These are phyloP conservation scores for Drosophila willistoni DNA, from an alignment of 1,140 invertebrate genomes.

Conservation along the genomic window DNA sequence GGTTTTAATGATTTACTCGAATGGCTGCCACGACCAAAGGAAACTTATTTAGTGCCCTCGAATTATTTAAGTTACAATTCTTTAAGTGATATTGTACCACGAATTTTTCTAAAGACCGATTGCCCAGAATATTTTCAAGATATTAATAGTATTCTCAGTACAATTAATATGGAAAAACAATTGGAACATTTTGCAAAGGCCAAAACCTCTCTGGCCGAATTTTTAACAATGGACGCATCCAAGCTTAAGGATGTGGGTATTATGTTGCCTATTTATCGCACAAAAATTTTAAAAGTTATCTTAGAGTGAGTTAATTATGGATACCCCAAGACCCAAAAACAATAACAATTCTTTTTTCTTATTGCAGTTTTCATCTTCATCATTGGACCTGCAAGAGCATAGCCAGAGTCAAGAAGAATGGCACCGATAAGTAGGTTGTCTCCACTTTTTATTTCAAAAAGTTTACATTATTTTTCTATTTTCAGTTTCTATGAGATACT, in stretches of 20 bases:
- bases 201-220: slow-evolving; percentile 77
- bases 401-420: slow-evolving; percentile 58
- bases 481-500: slow-evolving; percentile 78
- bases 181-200: slow-evolving; percentile 80
- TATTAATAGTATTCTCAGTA: slow-evolving; percentile 77
- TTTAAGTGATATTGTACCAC: slow-evolving; percentile 72
- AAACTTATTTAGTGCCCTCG: slow-evolving; percentile 55
- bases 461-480: not conserved
- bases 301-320: slow-evolving; percentile 68
- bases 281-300: slow-evolving; percentile 82
- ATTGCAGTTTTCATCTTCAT: slow-evolving; percentile 72
- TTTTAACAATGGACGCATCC: slow-evolving; percentile 82
- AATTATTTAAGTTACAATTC: slow-evolving; percentile 60
- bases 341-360: not conserved
- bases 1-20: slow-evolving; percentile 82
- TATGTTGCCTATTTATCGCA: slow-evolving; percentile 81
- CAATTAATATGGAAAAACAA: slow-evolving; percentile 73
- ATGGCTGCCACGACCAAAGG: slow-evolving; percentile 74
- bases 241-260: slow-evolving; percentile 78
- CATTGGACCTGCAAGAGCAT: slow-evolving; percentile 74
- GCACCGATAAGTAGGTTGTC: slow-evolving; percentile 63
- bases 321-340: not conserved
- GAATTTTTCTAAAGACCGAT: slow-evolving; percentile 74
- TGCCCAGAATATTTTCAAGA: slow-evolving; percentile 84
- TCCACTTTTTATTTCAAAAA: too few species aligned